Evolutionary conservation across 2,797 vertebrate species (phyloP).

Genomic region (Sitta carolinensis): DNA sequence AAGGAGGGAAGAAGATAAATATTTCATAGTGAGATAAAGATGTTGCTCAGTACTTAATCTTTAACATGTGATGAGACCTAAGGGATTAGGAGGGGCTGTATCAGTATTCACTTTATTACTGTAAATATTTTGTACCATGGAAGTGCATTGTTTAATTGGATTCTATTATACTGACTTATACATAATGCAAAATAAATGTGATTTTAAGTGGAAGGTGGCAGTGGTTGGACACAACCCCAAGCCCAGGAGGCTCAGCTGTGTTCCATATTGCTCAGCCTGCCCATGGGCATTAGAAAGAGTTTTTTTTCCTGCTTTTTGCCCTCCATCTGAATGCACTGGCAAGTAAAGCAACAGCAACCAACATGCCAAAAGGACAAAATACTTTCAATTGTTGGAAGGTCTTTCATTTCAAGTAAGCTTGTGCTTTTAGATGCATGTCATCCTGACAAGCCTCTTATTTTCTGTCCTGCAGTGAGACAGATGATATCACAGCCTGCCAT

Average conservation of each 20-base stretch:
- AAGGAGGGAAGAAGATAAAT: neutral
- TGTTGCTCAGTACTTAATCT: slow-evolving; percentile 10
- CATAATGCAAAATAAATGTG: neutral
- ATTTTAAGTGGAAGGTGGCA: neutral
- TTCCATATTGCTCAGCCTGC: neutral
- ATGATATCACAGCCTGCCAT: slow-evolving; percentile 57
- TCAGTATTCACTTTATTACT: neutral
- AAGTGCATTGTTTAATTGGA: neutral
- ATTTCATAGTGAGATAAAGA: slow-evolving; percentile 29
- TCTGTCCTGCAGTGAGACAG: slow-evolving; percentile 39
- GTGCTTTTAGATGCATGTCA: slow-evolving; percentile 34
- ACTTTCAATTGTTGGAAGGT: neutral
- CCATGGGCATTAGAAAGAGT: neutral
- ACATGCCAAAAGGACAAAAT: neutral
- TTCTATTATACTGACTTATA: neutral
- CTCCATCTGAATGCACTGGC: neutral
- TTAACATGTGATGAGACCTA: neutral
- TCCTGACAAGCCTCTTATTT: slow-evolving; percentile 58
- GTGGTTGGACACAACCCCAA: neutral
- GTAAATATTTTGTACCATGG: slow-evolving; percentile 10
- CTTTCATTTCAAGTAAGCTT: slow-evolving; percentile 17
- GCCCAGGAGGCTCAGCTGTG: neutral
- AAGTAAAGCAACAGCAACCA: slow-evolving; percentile 20
- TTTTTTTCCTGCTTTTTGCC: neutral
- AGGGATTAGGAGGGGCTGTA: neutral